A percentile compares a stretch with the other conserved stretches of the same genome.
Conservation (phyloP, 1,140 invertebrate genomes). For the Heliconius nattereri region DNA sequence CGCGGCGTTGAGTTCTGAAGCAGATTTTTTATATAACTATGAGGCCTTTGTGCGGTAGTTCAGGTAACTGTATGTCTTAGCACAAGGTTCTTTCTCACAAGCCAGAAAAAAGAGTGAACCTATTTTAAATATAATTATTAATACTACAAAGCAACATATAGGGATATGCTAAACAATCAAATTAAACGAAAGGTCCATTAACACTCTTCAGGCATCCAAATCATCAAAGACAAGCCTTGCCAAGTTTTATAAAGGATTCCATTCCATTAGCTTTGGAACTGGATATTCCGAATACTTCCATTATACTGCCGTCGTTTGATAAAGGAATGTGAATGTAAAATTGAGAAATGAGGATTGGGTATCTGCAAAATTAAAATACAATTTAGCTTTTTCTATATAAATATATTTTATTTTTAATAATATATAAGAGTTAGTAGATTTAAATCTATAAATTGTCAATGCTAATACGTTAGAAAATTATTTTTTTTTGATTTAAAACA, state of each 20-base stretch:
- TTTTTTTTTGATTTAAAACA: too few species aligned
- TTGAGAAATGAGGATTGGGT: too few species aligned
- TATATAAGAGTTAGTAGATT: background rate
- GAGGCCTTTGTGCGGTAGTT: too few species aligned
- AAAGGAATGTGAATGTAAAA: conserved; percentile 30
- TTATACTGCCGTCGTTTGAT: conserved; percentile 29
- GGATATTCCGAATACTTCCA: conserved; percentile 32
- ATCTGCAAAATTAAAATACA: conserved; percentile 11
- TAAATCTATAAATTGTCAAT: too few species aligned
- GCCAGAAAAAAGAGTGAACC: too few species aligned
- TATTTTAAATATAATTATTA: background rate
- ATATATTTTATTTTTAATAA: background rate
- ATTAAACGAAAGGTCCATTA: background rate
- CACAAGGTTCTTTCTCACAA: too few species aligned
- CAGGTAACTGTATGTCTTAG: too few species aligned
- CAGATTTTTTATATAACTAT: too few species aligned
- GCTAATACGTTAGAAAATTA: too few species aligned
- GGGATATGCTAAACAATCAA: background rate
- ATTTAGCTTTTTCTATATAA: background rate
- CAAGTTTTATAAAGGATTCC: conserved; percentile 17
- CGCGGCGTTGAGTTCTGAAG: too few species aligned
- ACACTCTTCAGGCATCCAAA: background rate
- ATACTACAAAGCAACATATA: background rate
- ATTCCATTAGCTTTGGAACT: conserved; percentile 27
- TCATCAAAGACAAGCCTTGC: background rate